Evolutionary conservation across 1,140 invertebrate genomes (phyloP).

Genomic region (Choristoneura fumiferana): DNA sequence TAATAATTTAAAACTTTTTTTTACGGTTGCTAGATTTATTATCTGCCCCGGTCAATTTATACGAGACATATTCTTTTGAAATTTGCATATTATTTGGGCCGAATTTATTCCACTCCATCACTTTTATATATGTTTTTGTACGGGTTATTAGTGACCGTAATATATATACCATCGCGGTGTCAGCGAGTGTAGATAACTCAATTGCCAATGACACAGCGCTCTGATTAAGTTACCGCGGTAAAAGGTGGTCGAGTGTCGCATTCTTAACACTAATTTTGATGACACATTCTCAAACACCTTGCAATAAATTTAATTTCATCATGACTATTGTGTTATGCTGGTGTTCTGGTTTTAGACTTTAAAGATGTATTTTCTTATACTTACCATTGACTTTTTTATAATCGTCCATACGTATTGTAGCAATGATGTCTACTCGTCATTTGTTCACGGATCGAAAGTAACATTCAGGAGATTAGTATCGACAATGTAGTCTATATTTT

Average conservation of each 20-base stretch:
- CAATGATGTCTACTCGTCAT: no score
- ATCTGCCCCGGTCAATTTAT: slow-evolving; percentile 42
- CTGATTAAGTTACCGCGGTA: slow-evolving; percentile 24
- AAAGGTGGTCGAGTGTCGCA: not conserved
- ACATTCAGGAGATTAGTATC: slow-evolving; percentile 15
- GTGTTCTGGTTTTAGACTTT: no score
- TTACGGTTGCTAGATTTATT: slow-evolving; percentile 48
- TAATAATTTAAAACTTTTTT: slow-evolving; percentile 53
- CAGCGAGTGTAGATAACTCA: slow-evolving; percentile 26
- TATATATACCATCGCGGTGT: slow-evolving; percentile 12
- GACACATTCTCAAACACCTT: not conserved
- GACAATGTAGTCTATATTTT: slow-evolving; percentile 25
- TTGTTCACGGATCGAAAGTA: not conserved
- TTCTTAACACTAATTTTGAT: slow-evolving; percentile 2
- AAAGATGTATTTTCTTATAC: no score
- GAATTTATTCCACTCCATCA: slow-evolving; percentile 23
- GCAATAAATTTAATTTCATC: no score
- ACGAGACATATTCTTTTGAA: slow-evolving; percentile 33
- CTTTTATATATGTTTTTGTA: slow-evolving; percentile 20
- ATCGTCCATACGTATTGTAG: no score
- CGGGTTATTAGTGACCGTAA: slow-evolving; percentile 20
- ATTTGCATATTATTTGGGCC: slow-evolving; percentile 48
- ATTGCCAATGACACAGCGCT: slow-evolving; percentile 26
- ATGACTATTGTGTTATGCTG: no score
- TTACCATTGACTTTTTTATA: no score